Conservation (phyloP, 2,113 vertebrate species). For the Pristiophorus japonicus region DNA sequence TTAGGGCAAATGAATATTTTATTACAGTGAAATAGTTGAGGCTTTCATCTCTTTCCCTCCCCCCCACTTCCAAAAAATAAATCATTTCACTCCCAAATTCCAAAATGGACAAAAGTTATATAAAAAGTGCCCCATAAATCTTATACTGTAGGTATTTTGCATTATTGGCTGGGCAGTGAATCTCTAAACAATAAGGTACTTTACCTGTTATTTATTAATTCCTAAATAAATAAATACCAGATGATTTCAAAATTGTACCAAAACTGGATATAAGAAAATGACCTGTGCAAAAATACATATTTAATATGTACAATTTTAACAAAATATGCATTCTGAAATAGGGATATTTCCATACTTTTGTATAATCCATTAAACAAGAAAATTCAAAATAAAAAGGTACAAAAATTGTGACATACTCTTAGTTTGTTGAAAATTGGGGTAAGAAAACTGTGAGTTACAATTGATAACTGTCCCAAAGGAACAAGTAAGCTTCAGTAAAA, state of each 20-base stretch:
- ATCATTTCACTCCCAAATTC: conserved; percentile 54
- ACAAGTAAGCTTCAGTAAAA: conserved; percentile 27
- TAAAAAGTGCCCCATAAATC: conserved; percentile 51
- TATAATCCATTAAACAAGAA: conserved; percentile 73
- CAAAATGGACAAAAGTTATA: conserved; percentile 56
- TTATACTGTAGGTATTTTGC: conserved; percentile 68
- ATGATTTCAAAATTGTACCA: conserved; percentile 89
- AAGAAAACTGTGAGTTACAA: conserved; percentile 75
- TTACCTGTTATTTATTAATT: conserved; percentile 67
- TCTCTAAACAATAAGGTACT: conserved; percentile 88
- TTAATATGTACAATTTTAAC: conserved; percentile 98
- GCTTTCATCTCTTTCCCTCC: conserved; percentile 38
- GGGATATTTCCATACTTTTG: conserved; percentile 82
- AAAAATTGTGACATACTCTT: conserved; percentile 69
- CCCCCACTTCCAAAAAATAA: conserved; percentile 55
- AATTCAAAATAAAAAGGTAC: conserved; percentile 71
- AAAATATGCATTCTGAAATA: conserved; percentile 99
- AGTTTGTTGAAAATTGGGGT: conserved; percentile 72
- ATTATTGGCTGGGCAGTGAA: conserved; percentile 98
- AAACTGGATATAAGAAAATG: conserved; percentile 88
- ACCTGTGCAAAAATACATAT: conserved; percentile 99
- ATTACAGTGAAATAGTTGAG: conserved; percentile 41
- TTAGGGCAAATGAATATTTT: conserved; percentile 64
- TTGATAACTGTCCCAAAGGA: conserved; percentile 39
- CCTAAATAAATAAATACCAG: conserved; percentile 97